Percentiles rank a stretch among this genome's conserved stretches.
Conservation (phyloP, 1,140 invertebrate genomes). For the Lasaia peninsularis region DNA sequence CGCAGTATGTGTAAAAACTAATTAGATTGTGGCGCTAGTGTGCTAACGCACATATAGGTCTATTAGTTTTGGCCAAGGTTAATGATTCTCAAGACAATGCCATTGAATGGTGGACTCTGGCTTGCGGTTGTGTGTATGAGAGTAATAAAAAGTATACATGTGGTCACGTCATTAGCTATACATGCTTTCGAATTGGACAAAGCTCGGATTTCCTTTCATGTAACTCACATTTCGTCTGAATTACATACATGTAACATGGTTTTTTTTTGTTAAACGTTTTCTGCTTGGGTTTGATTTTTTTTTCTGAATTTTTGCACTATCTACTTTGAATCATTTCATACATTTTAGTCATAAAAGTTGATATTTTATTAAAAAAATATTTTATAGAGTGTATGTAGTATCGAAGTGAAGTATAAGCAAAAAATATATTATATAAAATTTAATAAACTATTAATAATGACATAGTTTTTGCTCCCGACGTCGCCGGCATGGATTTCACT, state of each 20-base stretch:
- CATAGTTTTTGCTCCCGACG: too few species aligned
- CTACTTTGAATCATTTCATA: background rate
- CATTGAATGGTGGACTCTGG: conserved; percentile 26
- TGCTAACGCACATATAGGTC: conserved; percentile 76
- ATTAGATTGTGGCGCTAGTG: conserved; percentile 72
- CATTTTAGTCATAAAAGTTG: background rate
- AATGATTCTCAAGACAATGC: conserved; percentile 39
- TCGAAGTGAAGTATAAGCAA: too few species aligned
- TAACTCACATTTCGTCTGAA: background rate
- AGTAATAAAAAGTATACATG: conserved; percentile 26
- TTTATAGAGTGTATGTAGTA: too few species aligned
- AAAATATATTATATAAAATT: too few species aligned
- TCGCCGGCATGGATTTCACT: too few species aligned
- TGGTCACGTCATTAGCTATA: conserved; percentile 27
- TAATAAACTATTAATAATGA: too few species aligned
- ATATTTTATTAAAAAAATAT: background rate
- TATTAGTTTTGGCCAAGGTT: conserved; percentile 50
- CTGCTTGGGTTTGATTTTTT: conserved; percentile 22
- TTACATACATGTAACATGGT: background rate
- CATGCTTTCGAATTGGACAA: conserved; percentile 29
- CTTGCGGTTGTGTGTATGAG: conserved; percentile 50
- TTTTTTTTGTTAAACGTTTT: conserved; percentile 18
- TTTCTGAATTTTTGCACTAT: background rate
- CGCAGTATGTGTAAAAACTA: conserved; percentile 71
- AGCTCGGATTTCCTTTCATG: conserved; percentile 29